These are phyloP conservation scores for Melipona bicolor DNA, from an alignment of 2,888 invertebrate species.

Conservation along the genomic window DNA sequence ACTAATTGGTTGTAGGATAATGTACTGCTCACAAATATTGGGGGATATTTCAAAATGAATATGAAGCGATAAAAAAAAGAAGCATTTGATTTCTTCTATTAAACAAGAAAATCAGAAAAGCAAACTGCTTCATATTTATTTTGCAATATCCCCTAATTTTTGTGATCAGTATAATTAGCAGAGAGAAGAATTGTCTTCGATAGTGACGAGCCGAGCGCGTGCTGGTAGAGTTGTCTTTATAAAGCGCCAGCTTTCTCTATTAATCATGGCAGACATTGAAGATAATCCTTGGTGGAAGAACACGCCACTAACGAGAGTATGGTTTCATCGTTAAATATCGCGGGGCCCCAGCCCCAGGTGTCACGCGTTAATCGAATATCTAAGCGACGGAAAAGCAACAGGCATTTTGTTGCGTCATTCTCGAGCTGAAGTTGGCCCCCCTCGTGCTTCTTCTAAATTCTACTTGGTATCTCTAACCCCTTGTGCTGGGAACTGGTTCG, in stretches of 20 bases:
- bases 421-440: constrained; percentile 7
- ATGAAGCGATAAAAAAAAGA: no score
- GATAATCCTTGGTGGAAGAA: neutral
- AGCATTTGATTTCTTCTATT: no score
- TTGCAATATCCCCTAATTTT: no score
- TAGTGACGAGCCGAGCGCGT: no score
- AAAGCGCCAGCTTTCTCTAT: neutral
- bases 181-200: neutral
- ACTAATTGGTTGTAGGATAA: no score
- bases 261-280: neutral
- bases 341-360: neutral
- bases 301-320: neutral
- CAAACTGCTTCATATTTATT: no score
- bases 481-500: no score
- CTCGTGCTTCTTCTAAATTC: constrained; percentile 30
- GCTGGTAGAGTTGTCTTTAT: neutral
- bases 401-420: constrained; percentile 56
- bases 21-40: no score
- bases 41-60: no score
- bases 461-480: neutral
- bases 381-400: constrained; percentile 33
- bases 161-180: neutral
- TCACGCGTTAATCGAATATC: neutral
- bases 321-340: constrained; percentile 5
- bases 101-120: no score